Base-by-base conservation (phyloP, 2,113 vertebrate species). In the Albula glossodonta region DNA sequence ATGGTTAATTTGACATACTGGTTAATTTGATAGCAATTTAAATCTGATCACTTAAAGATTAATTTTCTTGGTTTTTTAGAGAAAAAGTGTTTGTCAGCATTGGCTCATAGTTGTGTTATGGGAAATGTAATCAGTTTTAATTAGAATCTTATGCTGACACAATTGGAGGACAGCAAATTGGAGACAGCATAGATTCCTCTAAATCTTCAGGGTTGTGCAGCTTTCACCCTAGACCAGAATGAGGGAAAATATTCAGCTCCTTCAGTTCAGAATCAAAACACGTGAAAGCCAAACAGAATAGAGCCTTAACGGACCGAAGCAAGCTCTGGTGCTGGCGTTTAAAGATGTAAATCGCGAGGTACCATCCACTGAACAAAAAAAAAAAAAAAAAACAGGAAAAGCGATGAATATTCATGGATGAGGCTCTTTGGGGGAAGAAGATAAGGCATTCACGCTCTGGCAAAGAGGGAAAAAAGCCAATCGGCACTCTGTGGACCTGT, bases 351-450 rank as follows among this genome's bases (percentile, higher is more conserved):
- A 83, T 56, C 41, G 86, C 82, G 86, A 90, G 89, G 91, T 89
- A 90, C 91, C 88, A 90, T 90, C 51, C 81, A 57, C 51, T 83
- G 31, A 87, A 93, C 91, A 90, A 87, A 87, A 89, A 93, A 93
- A 91, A 90, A 87, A 87, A 89, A 93, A 90, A 92, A 89, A 86
- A 60, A 89, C 90, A 49, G 48, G 82, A 13, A 7, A 53, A 87
- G 57, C 89, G 89, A 86, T 93, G 93, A 95, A 95, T 94, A 93
- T 95, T 94, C 94, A 94, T 93, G 85, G 53, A 0, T 88, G 50
- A 87, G 89, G 90, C 84, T 91, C 87, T 89, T 88, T 87, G 80
- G 17, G 86, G 90, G 91, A 74, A 82, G 90, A 88, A 93, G 93
- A 95, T 94, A 93, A 95, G 92, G 89, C 90, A 87, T 92, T 95